phyloP scores from a whole-genome alignment of 1,140 invertebrate species.

The Zaprionus vittiger region DNA sequence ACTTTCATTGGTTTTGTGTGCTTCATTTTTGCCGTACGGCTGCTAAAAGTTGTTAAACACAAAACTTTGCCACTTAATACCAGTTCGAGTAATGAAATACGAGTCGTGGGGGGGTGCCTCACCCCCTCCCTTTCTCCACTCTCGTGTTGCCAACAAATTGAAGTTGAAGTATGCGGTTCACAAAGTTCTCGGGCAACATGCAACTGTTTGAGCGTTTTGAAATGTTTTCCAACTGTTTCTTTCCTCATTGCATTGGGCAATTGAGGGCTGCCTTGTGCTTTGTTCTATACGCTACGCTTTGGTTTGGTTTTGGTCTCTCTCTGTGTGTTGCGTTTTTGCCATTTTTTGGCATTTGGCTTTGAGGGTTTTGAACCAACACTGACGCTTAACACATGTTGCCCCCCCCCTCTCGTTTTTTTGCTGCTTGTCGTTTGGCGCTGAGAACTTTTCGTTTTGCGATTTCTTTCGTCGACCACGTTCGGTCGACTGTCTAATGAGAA shows the following conservation, averaged over 20 bases:
- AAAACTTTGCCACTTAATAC: conserved; percentile 82
- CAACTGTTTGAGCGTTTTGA: conserved; percentile 56
- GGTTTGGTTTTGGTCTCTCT: background rate
- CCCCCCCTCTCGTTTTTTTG: conserved; percentile 2
- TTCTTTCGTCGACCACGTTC: conserved; percentile 66
- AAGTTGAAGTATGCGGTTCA: conserved; percentile 79
- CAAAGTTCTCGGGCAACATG: conserved; percentile 71
- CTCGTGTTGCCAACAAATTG: conserved; percentile 59
- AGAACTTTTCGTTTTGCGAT: conserved; percentile 62
- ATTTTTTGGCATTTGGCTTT: conserved; percentile 36
- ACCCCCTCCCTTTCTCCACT: background rate
- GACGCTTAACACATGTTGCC: conserved; percentile 71
- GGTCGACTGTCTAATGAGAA: conserved; percentile 70
- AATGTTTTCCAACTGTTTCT: conserved; percentile 42
- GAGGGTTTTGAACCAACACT: conserved; percentile 41
- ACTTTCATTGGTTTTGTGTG: conserved; percentile 67
- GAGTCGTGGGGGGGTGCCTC: conserved; percentile 41
- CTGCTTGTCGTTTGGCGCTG: background rate
- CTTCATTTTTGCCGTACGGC: conserved; percentile 70
- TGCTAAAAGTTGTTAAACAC: conserved; percentile 81
- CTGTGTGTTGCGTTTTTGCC: conserved; percentile 21
- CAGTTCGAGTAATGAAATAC: conserved; percentile 83
- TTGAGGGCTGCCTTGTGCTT: conserved; percentile 62
- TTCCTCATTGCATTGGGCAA: conserved; percentile 64
- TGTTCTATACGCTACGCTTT: conserved; percentile 30